phyloP scores from a whole-genome alignment of 2,113 vertebrate genomes.

The Centropus unirufus region DNA sequence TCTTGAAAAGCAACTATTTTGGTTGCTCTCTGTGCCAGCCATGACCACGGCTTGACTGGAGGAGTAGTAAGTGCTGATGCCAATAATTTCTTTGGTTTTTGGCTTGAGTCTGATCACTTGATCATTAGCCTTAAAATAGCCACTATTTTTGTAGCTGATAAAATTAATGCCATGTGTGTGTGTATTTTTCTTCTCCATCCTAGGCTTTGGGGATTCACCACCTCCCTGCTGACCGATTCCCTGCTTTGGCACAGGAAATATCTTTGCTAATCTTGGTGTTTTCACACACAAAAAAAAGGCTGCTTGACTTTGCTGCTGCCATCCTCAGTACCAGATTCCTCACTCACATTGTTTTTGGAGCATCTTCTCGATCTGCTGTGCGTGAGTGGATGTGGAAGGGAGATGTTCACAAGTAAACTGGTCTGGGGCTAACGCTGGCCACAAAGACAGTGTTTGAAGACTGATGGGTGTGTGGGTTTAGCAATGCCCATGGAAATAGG shows the following conservation, averaged over 20 bases:
- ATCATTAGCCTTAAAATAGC: slow-evolving; percentile 57
- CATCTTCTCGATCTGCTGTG: neutral
- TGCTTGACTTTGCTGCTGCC: neutral
- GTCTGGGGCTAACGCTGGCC: neutral
- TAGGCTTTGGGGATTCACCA: neutral
- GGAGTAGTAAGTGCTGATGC: neutral
- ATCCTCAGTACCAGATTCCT: neutral
- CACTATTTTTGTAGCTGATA: neutral
- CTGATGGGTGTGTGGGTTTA: neutral
- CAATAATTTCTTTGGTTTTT: slow-evolving; percentile 33
- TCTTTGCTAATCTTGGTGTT: neutral
- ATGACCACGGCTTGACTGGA: neutral
- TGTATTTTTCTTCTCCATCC: neutral
- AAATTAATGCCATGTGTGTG: neutral
- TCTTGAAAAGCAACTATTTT: neutral
- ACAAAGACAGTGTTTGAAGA: neutral
- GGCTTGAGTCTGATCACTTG: slow-evolving; percentile 19
- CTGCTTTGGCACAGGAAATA: neutral
- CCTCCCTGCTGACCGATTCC: neutral
- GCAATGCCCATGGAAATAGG: neutral
- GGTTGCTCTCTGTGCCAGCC: neutral
- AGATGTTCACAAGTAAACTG: neutral
- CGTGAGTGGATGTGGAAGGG: neutral
- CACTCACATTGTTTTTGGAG: neutral
- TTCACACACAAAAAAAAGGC: neutral